Percentiles rank a stretch among this genome's conserved stretches.
These are phyloP conservation scores for Schizotus pectinicornis DNA, from an alignment of 2,888 invertebrate genomes.

Conservation along the genomic window DNA sequence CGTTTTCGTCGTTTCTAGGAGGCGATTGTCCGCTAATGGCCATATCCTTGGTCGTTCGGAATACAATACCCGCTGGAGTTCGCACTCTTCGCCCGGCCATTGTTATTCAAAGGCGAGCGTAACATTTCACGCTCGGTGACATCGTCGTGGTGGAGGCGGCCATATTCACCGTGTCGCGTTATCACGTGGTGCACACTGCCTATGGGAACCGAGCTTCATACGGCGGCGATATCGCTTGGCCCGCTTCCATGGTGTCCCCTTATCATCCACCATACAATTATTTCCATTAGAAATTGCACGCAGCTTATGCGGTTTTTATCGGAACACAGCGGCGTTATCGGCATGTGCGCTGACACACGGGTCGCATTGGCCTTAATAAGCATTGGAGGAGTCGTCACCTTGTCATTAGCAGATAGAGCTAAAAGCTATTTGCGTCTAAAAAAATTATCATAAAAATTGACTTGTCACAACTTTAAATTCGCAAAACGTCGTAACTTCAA, in stretches of 20 bases:
- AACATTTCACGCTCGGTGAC: constrained; percentile 57
- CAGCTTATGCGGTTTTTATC: constrained; percentile 8
- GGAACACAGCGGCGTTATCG: constrained; percentile 1
- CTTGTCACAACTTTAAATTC: too few relatives aligned
- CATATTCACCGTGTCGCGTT: constrained; percentile 48
- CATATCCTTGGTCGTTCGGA: constrained; percentile 15
- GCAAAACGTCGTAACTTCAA: too few relatives aligned
- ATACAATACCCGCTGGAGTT: constrained; percentile 19
- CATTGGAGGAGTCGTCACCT: background rate
- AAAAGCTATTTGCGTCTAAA: too few relatives aligned
- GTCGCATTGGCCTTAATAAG: constrained; percentile 16
- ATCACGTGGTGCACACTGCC: constrained; percentile 21
- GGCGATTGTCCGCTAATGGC: constrained; percentile 15
- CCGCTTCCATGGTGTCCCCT: constrained; percentile 13
- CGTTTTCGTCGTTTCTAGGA: too few relatives aligned
- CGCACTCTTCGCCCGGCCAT: constrained; percentile 46
- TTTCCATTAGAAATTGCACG: constrained; percentile 26
- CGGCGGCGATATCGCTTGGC: constrained; percentile 19
- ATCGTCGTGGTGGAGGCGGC: constrained; percentile 44
- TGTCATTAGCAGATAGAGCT: too few relatives aligned
- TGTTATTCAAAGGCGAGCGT: constrained; percentile 55
- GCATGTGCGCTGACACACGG: constrained; percentile 14
- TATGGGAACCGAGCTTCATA: constrained; percentile 11
- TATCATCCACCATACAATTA: constrained; percentile 16
- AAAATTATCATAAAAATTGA: too few relatives aligned